Percentiles rank a stretch among this genome's conserved stretches.
These are phyloP conservation scores for Pelodytes ibericus DNA, from an alignment of 2,797 vertebrate genomes.

Conservation along the genomic window DNA sequence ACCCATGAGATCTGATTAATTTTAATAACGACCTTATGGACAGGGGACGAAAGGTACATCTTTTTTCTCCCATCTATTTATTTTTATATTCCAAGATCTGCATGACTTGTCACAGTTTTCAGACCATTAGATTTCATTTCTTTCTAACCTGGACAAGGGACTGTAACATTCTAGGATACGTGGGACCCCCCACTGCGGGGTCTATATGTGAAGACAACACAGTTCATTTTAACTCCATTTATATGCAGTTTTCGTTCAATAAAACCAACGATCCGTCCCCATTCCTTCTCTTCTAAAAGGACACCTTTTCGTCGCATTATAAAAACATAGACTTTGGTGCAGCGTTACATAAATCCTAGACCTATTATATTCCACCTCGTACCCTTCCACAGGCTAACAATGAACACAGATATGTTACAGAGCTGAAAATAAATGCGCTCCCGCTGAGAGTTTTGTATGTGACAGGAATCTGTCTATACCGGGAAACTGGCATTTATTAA, in stretches of 20 bases:
- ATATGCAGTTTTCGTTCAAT: conserved; percentile 8
- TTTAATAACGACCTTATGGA: background rate
- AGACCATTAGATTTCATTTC: background rate
- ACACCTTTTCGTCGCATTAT: background rate
- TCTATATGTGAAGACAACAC: background rate
- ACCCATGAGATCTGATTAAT: background rate
- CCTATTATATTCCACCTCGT: conserved; percentile 5
- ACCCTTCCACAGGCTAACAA: background rate
- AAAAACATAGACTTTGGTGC: background rate
- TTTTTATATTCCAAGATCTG: background rate
- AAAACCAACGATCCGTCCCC: conserved; percentile 4
- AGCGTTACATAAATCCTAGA: conserved; percentile 8
- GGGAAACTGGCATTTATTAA: conserved; percentile 14
- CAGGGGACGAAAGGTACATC: background rate
- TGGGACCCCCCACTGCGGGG: background rate
- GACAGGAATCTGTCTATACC: conserved; percentile 19
- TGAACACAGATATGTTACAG: conserved; percentile 12
- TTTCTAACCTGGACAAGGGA: background rate
- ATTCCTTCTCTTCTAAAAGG: background rate
- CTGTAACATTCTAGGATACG: background rate
- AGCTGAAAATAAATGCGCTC: background rate
- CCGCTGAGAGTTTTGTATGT: conserved; percentile 1
- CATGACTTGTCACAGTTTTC: background rate
- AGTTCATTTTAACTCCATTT: background rate
- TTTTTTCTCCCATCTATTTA: background rate